Percentiles rank a stretch among this genome's conserved stretches.
These are phyloP conservation scores for Capitella teleta DNA, from an alignment of 1,140 invertebrate genomes.

Conservation along the genomic window DNA sequence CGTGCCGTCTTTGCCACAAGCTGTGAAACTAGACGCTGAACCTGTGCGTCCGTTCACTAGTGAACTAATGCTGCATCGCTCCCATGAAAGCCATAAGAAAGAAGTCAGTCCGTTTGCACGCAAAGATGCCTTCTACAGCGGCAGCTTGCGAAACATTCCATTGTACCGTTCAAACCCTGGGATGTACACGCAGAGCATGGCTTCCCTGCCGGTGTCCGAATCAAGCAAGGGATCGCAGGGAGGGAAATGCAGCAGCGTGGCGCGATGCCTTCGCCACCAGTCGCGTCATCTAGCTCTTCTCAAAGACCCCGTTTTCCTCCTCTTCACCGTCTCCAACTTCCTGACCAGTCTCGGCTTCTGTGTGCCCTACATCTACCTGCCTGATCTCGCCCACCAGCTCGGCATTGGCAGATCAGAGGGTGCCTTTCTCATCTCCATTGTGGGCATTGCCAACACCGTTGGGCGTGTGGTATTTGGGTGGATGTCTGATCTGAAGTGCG, in stretches of 20 bases:
- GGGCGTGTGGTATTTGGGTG: slow-evolving; percentile 46
- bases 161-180: slow-evolving; percentile 34
- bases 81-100: no score
- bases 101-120: no score
- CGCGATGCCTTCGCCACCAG: no score
- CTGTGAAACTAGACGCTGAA: no score
- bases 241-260: no score
- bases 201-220: slow-evolving; percentile 15
- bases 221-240: neutral
- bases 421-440: slow-evolving; percentile 80
- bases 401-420: slow-evolving; percentile 58
- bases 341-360: slow-evolving; percentile 93
- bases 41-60: no score
- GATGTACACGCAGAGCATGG: slow-evolving; percentile 21
- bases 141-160: slow-evolving; percentile 59
- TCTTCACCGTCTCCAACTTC: slow-evolving; percentile 88
- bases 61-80: no score
- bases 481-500: slow-evolving; percentile 49
- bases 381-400: slow-evolving; percentile 36
- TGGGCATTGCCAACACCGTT: slow-evolving; percentile 52
- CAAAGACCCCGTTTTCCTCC: slow-evolving; percentile 71
- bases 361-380: slow-evolving; percentile 74
- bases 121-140: slow-evolving; percentile 78
- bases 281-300: slow-evolving; percentile 2
- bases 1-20: no score